phyloP scores from a whole-genome alignment of 2,113 vertebrate genomes.

The Nothobranchius furzeri region DNA sequence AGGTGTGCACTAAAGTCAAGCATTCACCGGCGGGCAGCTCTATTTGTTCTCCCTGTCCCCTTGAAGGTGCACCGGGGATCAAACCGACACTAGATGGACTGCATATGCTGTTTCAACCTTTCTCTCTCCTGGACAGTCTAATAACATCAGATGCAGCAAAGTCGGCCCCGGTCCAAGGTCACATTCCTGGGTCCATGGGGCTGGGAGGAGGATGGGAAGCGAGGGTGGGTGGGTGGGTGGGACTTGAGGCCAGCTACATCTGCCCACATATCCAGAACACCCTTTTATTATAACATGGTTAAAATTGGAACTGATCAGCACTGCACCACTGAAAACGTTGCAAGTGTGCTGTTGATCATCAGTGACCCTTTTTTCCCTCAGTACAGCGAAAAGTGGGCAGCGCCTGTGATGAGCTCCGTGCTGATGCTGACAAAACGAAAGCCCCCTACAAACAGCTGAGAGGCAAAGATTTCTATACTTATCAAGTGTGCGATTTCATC shows the following conservation, averaged over 20 bases:
- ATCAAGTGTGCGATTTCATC: slow-evolving; percentile 48
- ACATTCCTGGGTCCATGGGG: slow-evolving; percentile 42
- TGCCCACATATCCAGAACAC: slow-evolving; percentile 31
- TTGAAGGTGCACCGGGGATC: slow-evolving; percentile 61
- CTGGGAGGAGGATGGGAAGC: slow-evolving; percentile 26
- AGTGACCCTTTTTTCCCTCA: slow-evolving; percentile 31
- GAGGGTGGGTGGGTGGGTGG: not conserved
- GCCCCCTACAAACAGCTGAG: slow-evolving; percentile 42
- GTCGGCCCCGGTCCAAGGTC: slow-evolving; percentile 71
- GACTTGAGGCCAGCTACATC: slow-evolving; percentile 21
- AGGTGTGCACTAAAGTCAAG: slow-evolving; percentile 59
- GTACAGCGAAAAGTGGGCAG: slow-evolving; percentile 11
- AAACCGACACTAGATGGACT: slow-evolving; percentile 46
- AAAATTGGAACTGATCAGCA: slow-evolving; percentile 57
- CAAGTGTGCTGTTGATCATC: slow-evolving; percentile 56
- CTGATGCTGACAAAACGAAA: slow-evolving; percentile 60
- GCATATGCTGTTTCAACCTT: slow-evolving; percentile 62
- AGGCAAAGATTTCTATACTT: slow-evolving; percentile 41
- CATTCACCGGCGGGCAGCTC: slow-evolving; percentile 50
- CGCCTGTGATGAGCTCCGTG: slow-evolving; percentile 43
- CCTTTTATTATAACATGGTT: slow-evolving; percentile 42
- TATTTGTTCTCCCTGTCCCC: slow-evolving; percentile 57
- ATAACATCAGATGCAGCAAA: slow-evolving; percentile 74
- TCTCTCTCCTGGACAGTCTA: slow-evolving; percentile 71
- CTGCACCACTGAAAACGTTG: slow-evolving; percentile 43